Percentiles rank a stretch among this genome's conserved stretches.
Evolutionary conservation across 2,797 vertebrate genomes (phyloP).

Genomic region (Pseudotriccus pelzelni): DNA sequence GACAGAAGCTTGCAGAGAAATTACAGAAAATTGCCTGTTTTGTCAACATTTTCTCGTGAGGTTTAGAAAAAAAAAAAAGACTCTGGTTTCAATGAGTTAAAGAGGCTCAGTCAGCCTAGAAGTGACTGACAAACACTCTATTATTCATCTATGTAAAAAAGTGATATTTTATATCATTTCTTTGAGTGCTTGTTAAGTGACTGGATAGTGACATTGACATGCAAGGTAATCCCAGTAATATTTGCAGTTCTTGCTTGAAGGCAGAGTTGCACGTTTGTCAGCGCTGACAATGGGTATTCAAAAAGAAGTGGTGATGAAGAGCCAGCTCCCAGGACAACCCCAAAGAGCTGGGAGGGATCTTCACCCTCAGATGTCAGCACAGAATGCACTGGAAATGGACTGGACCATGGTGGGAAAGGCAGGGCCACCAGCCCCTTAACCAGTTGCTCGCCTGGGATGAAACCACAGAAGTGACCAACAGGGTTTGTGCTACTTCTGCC

Average conservation of each 20-base stretch:
- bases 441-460: neutral
- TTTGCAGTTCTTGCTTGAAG: conserved; percentile 56
- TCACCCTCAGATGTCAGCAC: neutral
- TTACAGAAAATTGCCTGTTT: conserved; percentile 96
- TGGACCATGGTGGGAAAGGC: neutral
- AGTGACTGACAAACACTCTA: conserved; percentile 91
- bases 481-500: neutral
- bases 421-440: neutral
- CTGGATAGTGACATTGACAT: conserved; percentile 75
- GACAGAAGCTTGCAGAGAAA: conserved; percentile 86
- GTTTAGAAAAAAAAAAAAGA: conserved; percentile 84
- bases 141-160: conserved; percentile 82
- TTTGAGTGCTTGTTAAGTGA: conserved; percentile 92
- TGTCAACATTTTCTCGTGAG: conserved; percentile 95
- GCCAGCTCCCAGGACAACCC: neutral
- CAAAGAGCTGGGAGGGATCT: neutral
- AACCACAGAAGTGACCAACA: neutral
- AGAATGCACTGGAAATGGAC: neutral
- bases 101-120: conserved; percentile 83
- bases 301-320: neutral
- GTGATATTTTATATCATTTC: conserved; percentile 95
- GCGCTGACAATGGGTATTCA: neutral
- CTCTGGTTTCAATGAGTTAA: conserved; percentile 80
- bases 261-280: conserved; percentile 4
- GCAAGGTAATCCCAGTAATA: conserved; percentile 63